Conservation (phyloP, 2,113 vertebrate genomes). For the Thalassarche chlororhynchos region DNA sequence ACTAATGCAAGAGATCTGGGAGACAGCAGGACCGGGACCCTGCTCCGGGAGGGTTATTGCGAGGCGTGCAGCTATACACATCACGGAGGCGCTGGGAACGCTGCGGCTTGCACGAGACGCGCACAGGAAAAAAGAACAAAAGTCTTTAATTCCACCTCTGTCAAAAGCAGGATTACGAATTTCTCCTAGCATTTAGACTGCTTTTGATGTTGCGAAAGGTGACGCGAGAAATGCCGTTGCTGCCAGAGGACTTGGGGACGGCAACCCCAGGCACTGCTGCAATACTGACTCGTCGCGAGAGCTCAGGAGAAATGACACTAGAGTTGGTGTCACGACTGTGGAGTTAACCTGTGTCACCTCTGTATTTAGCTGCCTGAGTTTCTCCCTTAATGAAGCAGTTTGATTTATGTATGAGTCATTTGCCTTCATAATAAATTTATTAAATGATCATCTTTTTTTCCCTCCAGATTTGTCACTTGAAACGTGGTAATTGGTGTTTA, state of each 20-base stretch:
- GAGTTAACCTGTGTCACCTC: conserved; percentile 65
- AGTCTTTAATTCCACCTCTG: background rate
- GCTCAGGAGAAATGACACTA: background rate
- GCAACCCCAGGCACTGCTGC: background rate
- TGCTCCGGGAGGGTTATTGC: accelerated
- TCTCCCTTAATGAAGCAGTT: conserved; percentile 57
- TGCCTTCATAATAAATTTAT: conserved; percentile 77
- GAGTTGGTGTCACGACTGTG: background rate
- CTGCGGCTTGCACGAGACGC: accelerated
- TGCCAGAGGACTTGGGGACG: background rate
- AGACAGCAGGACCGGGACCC: background rate
- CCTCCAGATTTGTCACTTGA: conserved; percentile 58
- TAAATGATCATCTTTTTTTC: conserved; percentile 58
- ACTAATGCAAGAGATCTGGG: background rate
- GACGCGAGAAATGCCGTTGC: background rate
- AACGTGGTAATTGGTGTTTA: conserved; percentile 24
- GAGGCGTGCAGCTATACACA: accelerated
- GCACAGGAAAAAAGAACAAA: background rate
- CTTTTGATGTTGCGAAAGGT: background rate
- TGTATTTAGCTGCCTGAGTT: background rate
- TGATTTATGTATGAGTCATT: conserved; percentile 67
- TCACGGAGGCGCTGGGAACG: accelerated
- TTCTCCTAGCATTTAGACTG: background rate
- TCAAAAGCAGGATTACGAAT: background rate
- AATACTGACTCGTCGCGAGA: background rate